These are phyloP conservation scores for Heliconius nattereri DNA, from an alignment of 1,140 invertebrate species.

Conservation along the genomic window DNA sequence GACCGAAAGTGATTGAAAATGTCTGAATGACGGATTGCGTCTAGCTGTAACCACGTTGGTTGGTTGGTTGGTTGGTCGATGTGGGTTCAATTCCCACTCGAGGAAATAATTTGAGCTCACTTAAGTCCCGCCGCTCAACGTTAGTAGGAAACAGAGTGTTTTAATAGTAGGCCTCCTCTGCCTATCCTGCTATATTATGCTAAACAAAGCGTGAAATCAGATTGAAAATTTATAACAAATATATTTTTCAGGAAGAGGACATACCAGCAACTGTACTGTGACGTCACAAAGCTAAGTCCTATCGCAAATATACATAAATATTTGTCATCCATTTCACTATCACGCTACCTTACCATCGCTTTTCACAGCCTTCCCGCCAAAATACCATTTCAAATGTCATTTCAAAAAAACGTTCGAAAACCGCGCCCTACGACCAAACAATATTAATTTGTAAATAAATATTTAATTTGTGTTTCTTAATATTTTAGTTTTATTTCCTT, in stretches of 20 bases:
- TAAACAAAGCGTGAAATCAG: too few species aligned
- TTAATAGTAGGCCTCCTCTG: too few species aligned
- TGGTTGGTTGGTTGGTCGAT: too few species aligned
- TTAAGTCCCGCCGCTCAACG: too few species aligned
- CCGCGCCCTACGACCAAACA: slow-evolving; percentile 55
- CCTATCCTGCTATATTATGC: too few species aligned
- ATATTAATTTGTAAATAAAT: slow-evolving; percentile 57
- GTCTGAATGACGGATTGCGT: too few species aligned
- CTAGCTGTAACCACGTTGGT: too few species aligned
- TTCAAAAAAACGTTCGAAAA: slow-evolving; percentile 41
- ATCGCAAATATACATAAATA: slow-evolving; percentile 46
- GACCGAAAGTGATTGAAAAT: too few species aligned
- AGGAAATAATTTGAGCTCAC: too few species aligned
- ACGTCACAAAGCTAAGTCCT: slow-evolving; percentile 75
- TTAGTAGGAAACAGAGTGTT: too few species aligned
- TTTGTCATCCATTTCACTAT: slow-evolving; percentile 61
- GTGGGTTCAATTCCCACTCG: too few species aligned
- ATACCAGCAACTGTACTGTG: slow-evolving; percentile 74
- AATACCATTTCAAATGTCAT: slow-evolving; percentile 41
- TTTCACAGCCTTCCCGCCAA: slow-evolving; percentile 57
- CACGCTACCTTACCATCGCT: slow-evolving; percentile 78
- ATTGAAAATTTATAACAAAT: not conserved
- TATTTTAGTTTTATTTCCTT: slow-evolving; percentile 14
- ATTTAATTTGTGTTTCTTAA: slow-evolving; percentile 45
- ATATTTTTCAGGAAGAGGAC: slow-evolving; percentile 70